phyloP scores from a whole-genome alignment of 2,113 vertebrate species.

The Glaucidium brasilianum region DNA sequence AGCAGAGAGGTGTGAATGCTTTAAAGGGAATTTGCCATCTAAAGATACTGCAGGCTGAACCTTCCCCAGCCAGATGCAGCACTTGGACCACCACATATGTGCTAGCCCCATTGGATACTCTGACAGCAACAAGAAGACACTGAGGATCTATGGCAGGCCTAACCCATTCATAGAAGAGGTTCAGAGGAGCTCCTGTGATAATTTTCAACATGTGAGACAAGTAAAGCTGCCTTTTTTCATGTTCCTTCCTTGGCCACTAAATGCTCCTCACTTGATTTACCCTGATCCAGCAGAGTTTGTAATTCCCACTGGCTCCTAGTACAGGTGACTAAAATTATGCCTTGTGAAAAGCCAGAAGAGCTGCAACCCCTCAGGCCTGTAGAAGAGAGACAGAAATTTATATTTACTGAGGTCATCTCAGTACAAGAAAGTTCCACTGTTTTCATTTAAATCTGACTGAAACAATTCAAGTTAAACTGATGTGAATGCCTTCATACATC shows the following conservation, averaged over 20 bases:
- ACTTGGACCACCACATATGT: not conserved
- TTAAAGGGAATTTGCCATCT: not conserved
- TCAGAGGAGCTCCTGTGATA: not conserved
- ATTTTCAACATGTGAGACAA: not conserved
- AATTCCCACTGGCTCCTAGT: not conserved
- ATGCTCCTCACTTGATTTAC: not conserved
- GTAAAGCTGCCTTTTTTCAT: not conserved
- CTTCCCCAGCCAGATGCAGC: not conserved
- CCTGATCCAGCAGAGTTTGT: not conserved
- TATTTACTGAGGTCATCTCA: conserved; percentile 18
- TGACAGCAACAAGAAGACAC: not conserved
- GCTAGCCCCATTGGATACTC: not conserved
- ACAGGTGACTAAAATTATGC: not conserved
- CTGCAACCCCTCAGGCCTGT: not conserved
- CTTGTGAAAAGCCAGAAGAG: not conserved
- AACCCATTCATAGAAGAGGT: not conserved
- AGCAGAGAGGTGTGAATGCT: not conserved
- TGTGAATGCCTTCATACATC: not conserved
- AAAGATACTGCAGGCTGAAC: not conserved
- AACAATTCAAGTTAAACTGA: conserved; percentile 48
- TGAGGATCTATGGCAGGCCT: not conserved
- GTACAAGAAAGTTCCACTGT: not conserved
- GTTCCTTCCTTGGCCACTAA: not conserved
- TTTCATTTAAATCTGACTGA: conserved; percentile 38
- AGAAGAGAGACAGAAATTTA: not conserved